A percentile compares a stretch with the other conserved stretches of the same genome.
These are phyloP conservation scores for Apotomis capreana DNA, from an alignment of 2,888 invertebrate species.

Conservation along the genomic window DNA sequence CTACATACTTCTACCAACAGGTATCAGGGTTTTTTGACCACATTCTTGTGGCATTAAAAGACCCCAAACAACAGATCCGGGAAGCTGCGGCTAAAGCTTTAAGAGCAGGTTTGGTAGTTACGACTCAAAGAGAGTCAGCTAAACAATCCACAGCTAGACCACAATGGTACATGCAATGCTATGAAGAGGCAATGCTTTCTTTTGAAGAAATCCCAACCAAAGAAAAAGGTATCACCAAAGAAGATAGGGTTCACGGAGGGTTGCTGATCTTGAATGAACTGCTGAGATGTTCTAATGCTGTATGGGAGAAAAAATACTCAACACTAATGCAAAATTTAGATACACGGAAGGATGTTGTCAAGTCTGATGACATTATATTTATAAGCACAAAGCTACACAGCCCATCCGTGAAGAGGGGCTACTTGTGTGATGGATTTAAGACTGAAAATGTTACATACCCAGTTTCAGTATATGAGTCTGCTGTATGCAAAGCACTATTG, in stretches of 20 bases:
- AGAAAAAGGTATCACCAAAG: constrained; percentile 91
- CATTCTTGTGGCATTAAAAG: constrained; percentile 95
- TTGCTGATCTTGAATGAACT: constrained; percentile 96
- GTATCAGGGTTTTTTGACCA: constrained; percentile 96
- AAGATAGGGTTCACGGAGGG: constrained; percentile 96
- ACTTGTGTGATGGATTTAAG: constrained; percentile 76
- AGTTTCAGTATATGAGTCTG: constrained; percentile 90
- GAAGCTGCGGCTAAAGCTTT: constrained; percentile 97
- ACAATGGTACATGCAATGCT: constrained; percentile 96
- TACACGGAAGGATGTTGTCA: constrained; percentile 73
- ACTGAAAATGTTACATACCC: constrained; percentile 81
- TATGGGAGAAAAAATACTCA: constrained; percentile 92
- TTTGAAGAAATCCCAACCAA: constrained; percentile 87
- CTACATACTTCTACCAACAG: constrained; percentile 98
- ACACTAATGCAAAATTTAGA: constrained; percentile 85
- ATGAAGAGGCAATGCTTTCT: constrained; percentile 92
- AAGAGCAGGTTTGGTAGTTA: constrained; percentile 96
- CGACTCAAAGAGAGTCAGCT: constrained; percentile 97
- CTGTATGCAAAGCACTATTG: constrained; percentile 92
- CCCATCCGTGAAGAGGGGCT: constrained; percentile 82
- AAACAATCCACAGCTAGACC: constrained; percentile 94
- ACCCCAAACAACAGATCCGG: constrained; percentile 94
- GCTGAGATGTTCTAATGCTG: constrained; percentile 93
- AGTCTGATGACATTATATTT: constrained; percentile 82
- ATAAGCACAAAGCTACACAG: constrained; percentile 84